Evolutionary conservation across 2,797 vertebrate genomes (phyloP), one percentile per base, ranked within the genome.

Genomic region (Urosaurus nigricauda): DNA sequence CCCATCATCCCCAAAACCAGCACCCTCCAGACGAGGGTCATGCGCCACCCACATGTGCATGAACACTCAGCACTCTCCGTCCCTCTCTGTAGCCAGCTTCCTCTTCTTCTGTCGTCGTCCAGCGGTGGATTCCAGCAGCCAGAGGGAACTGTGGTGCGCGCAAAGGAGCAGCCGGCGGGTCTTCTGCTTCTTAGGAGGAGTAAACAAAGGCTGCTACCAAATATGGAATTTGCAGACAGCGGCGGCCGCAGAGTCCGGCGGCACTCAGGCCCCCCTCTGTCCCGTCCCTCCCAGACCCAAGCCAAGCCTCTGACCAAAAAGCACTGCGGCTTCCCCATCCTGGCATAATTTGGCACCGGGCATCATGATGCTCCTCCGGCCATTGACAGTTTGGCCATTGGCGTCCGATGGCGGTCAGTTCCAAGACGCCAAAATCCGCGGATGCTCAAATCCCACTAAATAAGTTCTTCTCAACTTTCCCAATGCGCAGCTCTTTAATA

Each of bases 151-250:
- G 29, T 53, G 65, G 65, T 4, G 32, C 29, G 32, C 29, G 0
- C 29, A 71, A 71, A n/a, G 70, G 53, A 11, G 24, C 51, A 51
- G 17, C n/a, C n/a, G 1, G 12, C 47, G 2, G n/a, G n/a, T n/a
- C 14, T 1, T 21, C 5, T 9, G 43, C 35, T 21, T 3, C 40
- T 32, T 13, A 29, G 7, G 13, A 74, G 83, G 19, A 37, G 70
- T 84, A 74, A 84, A 84, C 83, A 84, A 58, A 37, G 70, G 29
- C 71, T 85, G 84, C 84, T 60, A 75, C 84, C 84, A 85, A 85
- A 85, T 85, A 85, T 75, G 84, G 84, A 75, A 43, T 75, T 85
- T 58, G 71, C 12, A 58, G 82, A 8, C 81, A n/a, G n/a, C n/a
- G n/a, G n/a, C n/a, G 29, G 17, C 9, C 24, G n/a, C 24, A 68